phyloP scores from a whole-genome alignment of 2,113 vertebrate genomes.

The Vidua chalybeata region DNA sequence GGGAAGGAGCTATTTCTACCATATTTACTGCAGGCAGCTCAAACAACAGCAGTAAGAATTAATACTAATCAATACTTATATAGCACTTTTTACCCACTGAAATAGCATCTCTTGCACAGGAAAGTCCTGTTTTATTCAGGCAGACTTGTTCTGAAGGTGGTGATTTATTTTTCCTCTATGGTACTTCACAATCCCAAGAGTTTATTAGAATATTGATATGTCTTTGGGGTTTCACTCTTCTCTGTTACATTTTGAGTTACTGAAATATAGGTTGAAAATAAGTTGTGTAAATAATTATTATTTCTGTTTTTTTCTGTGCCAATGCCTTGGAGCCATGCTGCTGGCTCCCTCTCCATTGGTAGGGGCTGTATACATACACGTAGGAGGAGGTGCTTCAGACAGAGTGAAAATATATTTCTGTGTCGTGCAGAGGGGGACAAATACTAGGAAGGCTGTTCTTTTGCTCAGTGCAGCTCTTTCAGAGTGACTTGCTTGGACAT shows the following conservation, averaged over 20 bases:
- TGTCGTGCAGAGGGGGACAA: not conserved
- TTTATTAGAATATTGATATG: not conserved
- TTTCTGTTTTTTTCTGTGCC: not conserved
- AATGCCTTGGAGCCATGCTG: not conserved
- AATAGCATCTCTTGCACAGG: not conserved
- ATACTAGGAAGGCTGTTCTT: not conserved
- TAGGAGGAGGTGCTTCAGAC: not conserved
- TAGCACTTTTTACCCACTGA: not conserved
- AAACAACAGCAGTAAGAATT: not conserved
- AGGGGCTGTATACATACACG: not conserved
- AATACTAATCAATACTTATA: not conserved
- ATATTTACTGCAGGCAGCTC: not conserved
- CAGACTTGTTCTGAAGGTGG: not conserved
- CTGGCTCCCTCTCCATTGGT: not conserved
- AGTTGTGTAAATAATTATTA: not conserved
- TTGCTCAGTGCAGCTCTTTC: not conserved
- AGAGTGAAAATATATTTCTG: not conserved
- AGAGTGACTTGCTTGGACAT: not conserved
- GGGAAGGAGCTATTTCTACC: not conserved
- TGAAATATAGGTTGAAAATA: not conserved
- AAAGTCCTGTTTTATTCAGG: not conserved
- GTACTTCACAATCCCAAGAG: not conserved
- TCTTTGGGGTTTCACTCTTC: not conserved
- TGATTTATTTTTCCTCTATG: not conserved
- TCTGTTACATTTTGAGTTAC: not conserved